Evolutionary conservation across 1,140 invertebrate species (phyloP), one percentile per base, ranked within the genome.

Genomic region (Tenebrio molitor): DNA sequence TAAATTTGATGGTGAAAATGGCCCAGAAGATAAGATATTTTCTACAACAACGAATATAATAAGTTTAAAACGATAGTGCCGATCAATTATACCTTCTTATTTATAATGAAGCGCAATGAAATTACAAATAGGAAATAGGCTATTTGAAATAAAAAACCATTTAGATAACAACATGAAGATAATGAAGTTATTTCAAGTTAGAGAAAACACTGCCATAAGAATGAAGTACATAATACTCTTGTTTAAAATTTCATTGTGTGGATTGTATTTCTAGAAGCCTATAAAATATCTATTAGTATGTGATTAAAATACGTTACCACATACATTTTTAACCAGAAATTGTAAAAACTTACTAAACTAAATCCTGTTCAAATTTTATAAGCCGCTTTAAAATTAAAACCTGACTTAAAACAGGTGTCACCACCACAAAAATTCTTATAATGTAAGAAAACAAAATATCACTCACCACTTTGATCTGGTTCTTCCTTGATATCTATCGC

Each of bases 401-500:
- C n/a, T n/a, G n/a, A n/a, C n/a, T n/a, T n/a, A n/a, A n/a, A n/a
- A n/a, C n/a, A n/a, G n/a, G n/a, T n/a, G n/a, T n/a, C n/a, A n/a
- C n/a, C n/a, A n/a, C n/a, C n/a, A n/a, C n/a, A n/a, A n/a, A n/a
- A n/a, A n/a, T n/a, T n/a, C n/a, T n/a, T n/a, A n/a, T n/a, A n/a
- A n/a, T n/a, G n/a, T n/a, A n/a, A n/a, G n/a, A n/a, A n/a, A n/a
- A n/a, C n/a, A n/a, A n/a, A n/a, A n/a, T n/a, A 1, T 2, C 6
- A 8, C 68, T 41, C 69, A 76, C 69, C 74, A 34, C 14, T 71
- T 63, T 62, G 17, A 23, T 64, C 72, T 29, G 73, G 44, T 62
- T 91, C 89, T 50, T 92, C 91, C 78, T 92, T 93, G 8, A 90
- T 87, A 41, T 90, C 88, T 0, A 90, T 82, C 36, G 89, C 90